phyloP scores from a whole-genome alignment of 2,113 vertebrate genomes.

The Tor tambroides region DNA sequence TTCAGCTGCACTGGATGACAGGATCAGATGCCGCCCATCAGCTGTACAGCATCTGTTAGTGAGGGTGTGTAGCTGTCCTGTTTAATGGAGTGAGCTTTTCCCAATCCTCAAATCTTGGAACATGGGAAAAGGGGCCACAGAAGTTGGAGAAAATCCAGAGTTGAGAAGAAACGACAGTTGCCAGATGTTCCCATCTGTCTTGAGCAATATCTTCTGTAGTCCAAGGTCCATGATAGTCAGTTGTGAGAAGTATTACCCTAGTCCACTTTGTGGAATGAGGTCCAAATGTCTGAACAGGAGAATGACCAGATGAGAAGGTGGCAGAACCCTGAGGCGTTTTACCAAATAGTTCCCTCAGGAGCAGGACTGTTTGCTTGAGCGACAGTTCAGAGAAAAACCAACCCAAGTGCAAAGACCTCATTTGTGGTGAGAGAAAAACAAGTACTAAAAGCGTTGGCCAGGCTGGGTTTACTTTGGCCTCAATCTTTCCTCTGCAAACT shows the following conservation, averaged over 20 bases:
- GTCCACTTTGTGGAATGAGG: not conserved
- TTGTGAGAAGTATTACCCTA: not conserved
- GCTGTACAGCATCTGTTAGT: constrained; percentile 43
- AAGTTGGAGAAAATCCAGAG: not conserved
- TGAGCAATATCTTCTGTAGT: constrained; percentile 6
- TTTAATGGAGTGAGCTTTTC: constrained; percentile 13
- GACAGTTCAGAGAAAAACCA: constrained; percentile 40
- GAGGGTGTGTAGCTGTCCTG: not conserved
- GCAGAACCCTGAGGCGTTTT: constrained; percentile 6
- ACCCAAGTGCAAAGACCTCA: constrained; percentile 28
- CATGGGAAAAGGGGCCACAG: constrained; percentile 1
- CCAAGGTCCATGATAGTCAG: not conserved
- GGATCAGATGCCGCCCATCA: constrained; percentile 22
- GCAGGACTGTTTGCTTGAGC: constrained; percentile 22
- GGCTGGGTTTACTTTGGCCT: constrained; percentile 40
- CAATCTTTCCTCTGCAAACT: constrained; percentile 25
- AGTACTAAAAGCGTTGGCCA: constrained; percentile 36
- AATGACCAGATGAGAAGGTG: constrained; percentile 9
- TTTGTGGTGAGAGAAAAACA: constrained; percentile 40
- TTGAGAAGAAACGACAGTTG: constrained; percentile 12
- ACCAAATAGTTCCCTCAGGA: constrained; percentile 28
- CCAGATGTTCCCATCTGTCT: constrained; percentile 27
- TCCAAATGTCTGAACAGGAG: not conserved
- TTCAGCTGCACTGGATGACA: not conserved
- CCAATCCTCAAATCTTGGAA: not conserved